Evolutionary conservation across 2,888 invertebrate species (phyloP).

Genomic region (Trachelus tabidus): DNA sequence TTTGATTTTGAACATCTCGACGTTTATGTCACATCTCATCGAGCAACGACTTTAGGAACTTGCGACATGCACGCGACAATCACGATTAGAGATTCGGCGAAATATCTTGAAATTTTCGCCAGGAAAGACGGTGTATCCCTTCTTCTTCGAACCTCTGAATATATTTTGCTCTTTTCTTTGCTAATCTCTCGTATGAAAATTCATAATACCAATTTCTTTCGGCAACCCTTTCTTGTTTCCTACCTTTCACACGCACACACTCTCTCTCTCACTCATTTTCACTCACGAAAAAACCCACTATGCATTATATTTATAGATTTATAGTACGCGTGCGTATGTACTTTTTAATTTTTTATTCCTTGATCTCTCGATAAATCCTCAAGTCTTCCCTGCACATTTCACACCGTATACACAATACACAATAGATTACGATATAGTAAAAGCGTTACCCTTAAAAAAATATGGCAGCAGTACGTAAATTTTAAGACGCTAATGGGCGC

Average conservation of each 20-base stretch:
- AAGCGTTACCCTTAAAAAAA: slow-evolving; percentile 29
- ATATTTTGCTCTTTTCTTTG: not conserved
- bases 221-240: not conserved
- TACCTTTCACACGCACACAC: not conserved
- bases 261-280: not conserved
- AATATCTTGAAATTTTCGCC: not conserved
- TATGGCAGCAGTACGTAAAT: slow-evolving; percentile 33
- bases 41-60: slow-evolving; percentile 8
- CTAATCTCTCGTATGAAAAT: not conserved
- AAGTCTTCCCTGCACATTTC: not conserved
- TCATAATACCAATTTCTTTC: too few relatives aligned
- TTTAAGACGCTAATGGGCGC: slow-evolving; percentile 7
- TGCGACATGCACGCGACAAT: not conserved
- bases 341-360: not conserved
- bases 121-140: not conserved
- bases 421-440: slow-evolving; percentile 26
- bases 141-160: not conserved
- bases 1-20: not conserved
- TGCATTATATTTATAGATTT: not conserved
- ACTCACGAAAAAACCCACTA: not conserved
- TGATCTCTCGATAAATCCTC: not conserved
- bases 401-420: slow-evolving; percentile 24
- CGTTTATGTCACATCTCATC: not conserved
- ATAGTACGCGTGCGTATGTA: not conserved
- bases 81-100: not conserved